Conservation (phyloP, 2,888 invertebrate genomes). For the Acanthosepion esculentum region DNA sequence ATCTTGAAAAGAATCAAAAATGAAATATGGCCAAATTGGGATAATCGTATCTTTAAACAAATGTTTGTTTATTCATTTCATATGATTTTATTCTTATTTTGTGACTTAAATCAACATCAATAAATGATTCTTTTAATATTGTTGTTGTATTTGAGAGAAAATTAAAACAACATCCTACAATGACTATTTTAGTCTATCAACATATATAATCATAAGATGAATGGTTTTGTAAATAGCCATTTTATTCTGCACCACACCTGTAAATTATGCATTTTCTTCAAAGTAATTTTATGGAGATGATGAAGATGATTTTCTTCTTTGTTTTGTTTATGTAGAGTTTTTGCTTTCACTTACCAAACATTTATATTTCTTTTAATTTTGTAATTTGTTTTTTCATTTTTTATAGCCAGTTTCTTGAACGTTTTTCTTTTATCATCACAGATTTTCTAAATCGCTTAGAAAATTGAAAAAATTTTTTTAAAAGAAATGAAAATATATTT, state of each 20-base stretch:
- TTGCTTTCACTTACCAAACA: neutral
- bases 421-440: neutral
- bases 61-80: neutral
- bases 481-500: neutral
- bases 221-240: slow-evolving; percentile 4
- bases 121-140: neutral
- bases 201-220: neutral
- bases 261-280: neutral
- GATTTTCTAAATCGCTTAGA: too few species aligned
- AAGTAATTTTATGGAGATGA: neutral
- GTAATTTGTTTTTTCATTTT: neutral
- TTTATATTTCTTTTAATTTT: neutral
- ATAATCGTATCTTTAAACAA: neutral
- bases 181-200: neutral
- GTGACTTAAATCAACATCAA: neutral
- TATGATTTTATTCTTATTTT: neutral
- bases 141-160: neutral
- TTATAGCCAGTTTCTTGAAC: neutral
- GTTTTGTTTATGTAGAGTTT: neutral
- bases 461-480: neutral
- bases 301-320: neutral
- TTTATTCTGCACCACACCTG: neutral
- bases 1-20: neutral
- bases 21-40: neutral
- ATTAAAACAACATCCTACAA: neutral